Conservation (phyloP, 2,113 vertebrate genomes). For the Oryzias celebensis region DNA sequence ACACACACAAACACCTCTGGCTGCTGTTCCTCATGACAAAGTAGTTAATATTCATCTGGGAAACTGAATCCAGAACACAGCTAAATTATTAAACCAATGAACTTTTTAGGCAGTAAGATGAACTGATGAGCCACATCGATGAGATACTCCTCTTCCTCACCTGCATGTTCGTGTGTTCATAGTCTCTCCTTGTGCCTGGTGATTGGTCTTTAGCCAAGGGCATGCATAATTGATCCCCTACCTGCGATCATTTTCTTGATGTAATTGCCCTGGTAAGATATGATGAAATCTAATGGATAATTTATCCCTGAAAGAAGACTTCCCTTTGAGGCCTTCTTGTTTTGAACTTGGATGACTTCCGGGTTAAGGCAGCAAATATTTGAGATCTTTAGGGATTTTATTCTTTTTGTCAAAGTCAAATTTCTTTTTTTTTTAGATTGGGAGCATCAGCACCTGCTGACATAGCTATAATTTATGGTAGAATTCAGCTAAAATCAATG, state of each 20-base stretch:
- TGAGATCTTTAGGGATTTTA: not conserved
- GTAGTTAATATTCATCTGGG: conserved; percentile 99
- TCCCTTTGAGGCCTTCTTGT: conserved; percentile 37
- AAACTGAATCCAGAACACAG: conserved; percentile 99
- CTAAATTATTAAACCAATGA: conserved; percentile 99
- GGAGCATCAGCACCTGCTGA: no score
- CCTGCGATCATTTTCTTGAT: conserved; percentile 98
- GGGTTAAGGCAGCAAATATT: conserved; percentile 8
- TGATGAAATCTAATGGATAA: conserved; percentile 99
- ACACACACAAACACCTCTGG: conserved; percentile 69
- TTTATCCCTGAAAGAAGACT: conserved; percentile 85
- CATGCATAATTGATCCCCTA: conserved; percentile 99
- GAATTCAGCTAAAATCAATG: no score
- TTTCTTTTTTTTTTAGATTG: no score
- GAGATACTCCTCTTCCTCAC: conserved; percentile 88
- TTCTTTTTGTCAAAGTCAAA: not conserved
- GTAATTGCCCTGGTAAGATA: conserved; percentile 99
- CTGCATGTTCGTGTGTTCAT: conserved; percentile 67
- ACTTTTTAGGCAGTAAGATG: conserved; percentile 99
- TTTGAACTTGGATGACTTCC: not conserved
- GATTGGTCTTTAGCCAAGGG: conserved; percentile 95
- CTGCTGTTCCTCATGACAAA: conserved; percentile 92
- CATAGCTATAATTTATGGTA: no score
- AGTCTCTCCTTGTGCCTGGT: conserved; percentile 90
- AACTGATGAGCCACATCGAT: conserved; percentile 98